A percentile compares a stretch with the other conserved stretches of the same genome.
Evolutionary conservation across 2,113 vertebrate species (phyloP).

Genomic region (Rhinichthys klamathensis): DNA sequence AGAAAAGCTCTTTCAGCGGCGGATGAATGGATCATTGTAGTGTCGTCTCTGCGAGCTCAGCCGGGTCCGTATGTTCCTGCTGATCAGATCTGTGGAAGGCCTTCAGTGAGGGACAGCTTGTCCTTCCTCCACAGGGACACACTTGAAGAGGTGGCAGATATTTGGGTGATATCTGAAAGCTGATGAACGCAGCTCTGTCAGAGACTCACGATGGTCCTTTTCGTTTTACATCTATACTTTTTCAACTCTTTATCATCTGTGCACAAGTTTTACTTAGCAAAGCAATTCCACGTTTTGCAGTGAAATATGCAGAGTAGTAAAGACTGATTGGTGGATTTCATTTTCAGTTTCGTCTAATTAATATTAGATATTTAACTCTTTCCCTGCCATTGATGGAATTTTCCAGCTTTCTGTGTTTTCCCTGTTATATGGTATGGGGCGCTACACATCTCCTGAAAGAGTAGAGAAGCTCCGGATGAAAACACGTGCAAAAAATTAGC

Average conservation of each 20-base stretch:
- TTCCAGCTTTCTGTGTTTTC: no score
- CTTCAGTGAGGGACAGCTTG: not conserved
- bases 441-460: no score
- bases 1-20: constrained; percentile 35
- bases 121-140: not conserved
- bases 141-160: constrained; percentile 22
- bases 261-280: not conserved
- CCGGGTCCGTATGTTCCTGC: not conserved
- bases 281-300: no score
- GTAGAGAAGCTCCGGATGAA: no score
- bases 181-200: constrained; percentile 26
- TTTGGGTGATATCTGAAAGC: not conserved
- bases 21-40: constrained; percentile 44
- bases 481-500: no score
- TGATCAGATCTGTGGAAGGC: not conserved
- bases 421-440: no score
- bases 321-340: not conserved
- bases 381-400: no score
- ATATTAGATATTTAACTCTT: not conserved
- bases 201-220: not conserved
- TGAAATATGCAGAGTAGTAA: not conserved
- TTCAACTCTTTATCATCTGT: not conserved
- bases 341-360: not conserved
- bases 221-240: not conserved
- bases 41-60: not conserved